Percentiles rank a stretch among this genome's conserved stretches.
These are phyloP conservation scores for Chrysolina oricalcia DNA, from an alignment of 2,888 invertebrate genomes.

Conservation along the genomic window DNA sequence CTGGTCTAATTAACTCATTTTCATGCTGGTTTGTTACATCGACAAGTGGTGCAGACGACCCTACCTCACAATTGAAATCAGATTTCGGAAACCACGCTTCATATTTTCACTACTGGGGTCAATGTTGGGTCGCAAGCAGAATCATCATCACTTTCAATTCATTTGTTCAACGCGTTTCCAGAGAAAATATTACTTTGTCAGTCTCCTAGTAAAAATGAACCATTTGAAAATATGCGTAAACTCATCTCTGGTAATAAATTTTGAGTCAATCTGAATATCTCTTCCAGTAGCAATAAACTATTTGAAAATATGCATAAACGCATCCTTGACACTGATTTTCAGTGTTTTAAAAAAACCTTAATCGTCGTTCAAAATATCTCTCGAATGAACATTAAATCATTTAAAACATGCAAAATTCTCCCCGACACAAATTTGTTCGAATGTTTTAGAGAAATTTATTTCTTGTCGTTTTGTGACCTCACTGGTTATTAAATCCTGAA, in stretches of 20 bases:
- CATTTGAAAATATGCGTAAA: slow-evolving; percentile 15
- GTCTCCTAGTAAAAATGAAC: slow-evolving; percentile 1
- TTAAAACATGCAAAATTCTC: too few relatives aligned
- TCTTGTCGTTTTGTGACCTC: too few relatives aligned
- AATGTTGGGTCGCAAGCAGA: slow-evolving; percentile 1
- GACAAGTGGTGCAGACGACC: slow-evolving; percentile 2
- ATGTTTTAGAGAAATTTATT: too few relatives aligned
- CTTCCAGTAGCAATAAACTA: background rate
- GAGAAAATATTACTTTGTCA: background rate
- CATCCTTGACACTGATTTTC: too few relatives aligned
- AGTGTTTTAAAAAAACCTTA: background rate
- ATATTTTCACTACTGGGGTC: background rate
- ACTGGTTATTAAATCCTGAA: too few relatives aligned
- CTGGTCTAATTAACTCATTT: slow-evolving; percentile 11
- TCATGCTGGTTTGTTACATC: slow-evolving; percentile 11
- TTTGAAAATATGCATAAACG: slow-evolving; percentile 7
- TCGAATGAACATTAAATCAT: too few relatives aligned
- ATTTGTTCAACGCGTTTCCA: slow-evolving; percentile 3
- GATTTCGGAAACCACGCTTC: background rate
- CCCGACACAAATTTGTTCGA: too few relatives aligned
- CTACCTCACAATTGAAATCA: slow-evolving; percentile 6
- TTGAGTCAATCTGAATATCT: background rate
- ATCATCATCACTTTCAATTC: slow-evolving; percentile 1
- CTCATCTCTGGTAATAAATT: background rate
- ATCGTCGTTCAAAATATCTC: background rate